Evolutionary conservation across 2,888 invertebrate genomes (phyloP), one percentile per base, ranked within the genome.

Genomic region (Pseudoips prasinana): DNA sequence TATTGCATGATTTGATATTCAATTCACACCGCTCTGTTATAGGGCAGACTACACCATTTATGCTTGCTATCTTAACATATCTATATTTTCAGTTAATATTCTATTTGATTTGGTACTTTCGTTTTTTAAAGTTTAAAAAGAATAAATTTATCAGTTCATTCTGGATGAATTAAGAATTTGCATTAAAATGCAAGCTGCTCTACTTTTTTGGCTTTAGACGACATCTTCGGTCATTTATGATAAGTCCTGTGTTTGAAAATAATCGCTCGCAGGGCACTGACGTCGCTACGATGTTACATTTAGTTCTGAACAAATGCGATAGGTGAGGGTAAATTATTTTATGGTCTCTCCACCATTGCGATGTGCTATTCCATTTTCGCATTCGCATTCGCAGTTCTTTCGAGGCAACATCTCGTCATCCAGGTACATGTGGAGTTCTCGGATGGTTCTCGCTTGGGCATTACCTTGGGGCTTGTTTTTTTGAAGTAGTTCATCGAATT

Each of bases 181-280:
- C 31, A 27, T 44, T 41, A 22, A 31, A 33, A 47, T 1, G 25
- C 43, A 2, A 43, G 8, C 34, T 46, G 37, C 0, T 10, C 8
- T 1, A 51, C 39, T 51, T 46, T 7, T 10, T 2, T 9, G 29
- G 17, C 1, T 29, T 44, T 1, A 48, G 18, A 17, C 32, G 26
- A 1, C 44, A 42, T 1, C 52, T 37, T 3, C 52, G 35, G 2
- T 43, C 30, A 25, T 11, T 41, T 7, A 52, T 30, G 1, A 23
- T 44, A 2, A 38, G 19, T 0, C 56, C 50, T 0, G 48, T 39
- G 19, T 56, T 50, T 11, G 39, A 44, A 24, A 50, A 52, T 6
- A 58, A 33, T 4, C 50, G 30, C 28, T 52, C 49, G 11, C 52
- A 54, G 1, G 49, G 52, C n/a, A 58, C 50, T 3, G 51, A 54